These are phyloP conservation scores for Anastrepha obliqua DNA, from an alignment of 1,140 invertebrate genomes.

Conservation along the genomic window DNA sequence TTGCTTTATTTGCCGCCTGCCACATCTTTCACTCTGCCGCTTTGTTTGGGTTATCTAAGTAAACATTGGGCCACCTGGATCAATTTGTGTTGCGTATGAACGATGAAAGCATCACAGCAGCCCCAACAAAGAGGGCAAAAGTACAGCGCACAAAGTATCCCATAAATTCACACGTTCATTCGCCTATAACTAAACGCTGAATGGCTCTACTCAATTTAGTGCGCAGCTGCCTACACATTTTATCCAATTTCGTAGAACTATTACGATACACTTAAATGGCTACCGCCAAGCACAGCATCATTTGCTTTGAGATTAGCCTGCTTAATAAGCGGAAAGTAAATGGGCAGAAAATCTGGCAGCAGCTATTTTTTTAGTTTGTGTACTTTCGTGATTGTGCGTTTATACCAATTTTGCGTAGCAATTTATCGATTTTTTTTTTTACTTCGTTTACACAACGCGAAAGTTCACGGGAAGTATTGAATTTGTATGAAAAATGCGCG, in stretches of 20 bases:
- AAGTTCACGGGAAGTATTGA: background rate
- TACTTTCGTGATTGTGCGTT: background rate
- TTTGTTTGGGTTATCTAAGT: slow-evolving; percentile 26
- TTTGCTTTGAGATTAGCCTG: background rate
- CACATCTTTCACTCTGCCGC: background rate
- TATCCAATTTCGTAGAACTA: too few species aligned
- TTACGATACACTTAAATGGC: too few species aligned
- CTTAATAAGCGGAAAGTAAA: background rate
- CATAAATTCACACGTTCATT: background rate
- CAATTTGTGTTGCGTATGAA: slow-evolving; percentile 30
- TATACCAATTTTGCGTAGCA: background rate
- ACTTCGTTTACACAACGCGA: background rate
- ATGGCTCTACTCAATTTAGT: too few species aligned
- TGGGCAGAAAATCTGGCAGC: too few species aligned
- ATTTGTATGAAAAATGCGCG: background rate
- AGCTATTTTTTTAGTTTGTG: background rate
- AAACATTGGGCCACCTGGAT: slow-evolving; percentile 34
- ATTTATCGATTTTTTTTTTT: background rate
- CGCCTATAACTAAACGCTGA: too few species aligned
- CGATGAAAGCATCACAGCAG: slow-evolving; percentile 10
- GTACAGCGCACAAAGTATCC: background rate
- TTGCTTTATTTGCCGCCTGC: background rate
- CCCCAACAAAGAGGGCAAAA: background rate
- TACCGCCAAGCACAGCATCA: too few species aligned
- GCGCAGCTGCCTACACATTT: too few species aligned